Base-by-base conservation (phyloP, 2,888 invertebrate species). In the Sesia apiformis region DNA sequence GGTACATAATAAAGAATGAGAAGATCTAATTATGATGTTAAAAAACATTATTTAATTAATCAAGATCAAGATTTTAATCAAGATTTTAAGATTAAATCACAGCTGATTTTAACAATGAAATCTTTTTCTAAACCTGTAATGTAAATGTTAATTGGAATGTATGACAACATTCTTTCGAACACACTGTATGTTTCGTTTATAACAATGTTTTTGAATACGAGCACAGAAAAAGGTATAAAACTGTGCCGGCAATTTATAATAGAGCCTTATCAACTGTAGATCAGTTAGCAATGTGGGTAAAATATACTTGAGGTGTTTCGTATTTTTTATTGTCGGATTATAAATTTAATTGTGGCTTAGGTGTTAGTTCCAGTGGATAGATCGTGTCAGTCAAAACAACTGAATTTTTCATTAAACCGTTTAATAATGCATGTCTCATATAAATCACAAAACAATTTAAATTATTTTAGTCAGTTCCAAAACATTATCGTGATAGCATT, bases 181-280 rank as follows among this genome's bases (percentile, higher is more conserved):
- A 60, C 53, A 56, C 60, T 61, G 57, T 63, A 57, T 63, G 23
- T 54, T 53, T 58, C 40, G 38, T 5, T 38, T 50, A 38, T 50
- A 7, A 8, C 46, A 46, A 46, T 46, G 46, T 46, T 46, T 23
- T 46, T 46, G 46, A 23, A 46, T 46, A 46, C 23, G 46, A 46
- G 23, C 46, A 8, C 46, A 46, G 46, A 46, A 46, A 46, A 46
- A 60, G 55, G 60, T 60, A 65, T 65, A 65, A 64, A 70, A 67
- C 63, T 62, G 58, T 66, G 70, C 67, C 67, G 65, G 68, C 66
- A 60, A 69, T 69, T 70, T 70, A 74, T 70, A 69, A 72, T 64
- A 68, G 63, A 63, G 58, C 56, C 55, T 66, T 65, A 76, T 76
- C 75, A 58, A 56, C 56, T 62, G 60, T 65, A 64, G 65, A 75